A percentile compares a stretch with the other conserved stretches of the same genome.
Evolutionary conservation across 2,888 invertebrate species (phyloP).

Genomic region (Andrena camellia): DNA sequence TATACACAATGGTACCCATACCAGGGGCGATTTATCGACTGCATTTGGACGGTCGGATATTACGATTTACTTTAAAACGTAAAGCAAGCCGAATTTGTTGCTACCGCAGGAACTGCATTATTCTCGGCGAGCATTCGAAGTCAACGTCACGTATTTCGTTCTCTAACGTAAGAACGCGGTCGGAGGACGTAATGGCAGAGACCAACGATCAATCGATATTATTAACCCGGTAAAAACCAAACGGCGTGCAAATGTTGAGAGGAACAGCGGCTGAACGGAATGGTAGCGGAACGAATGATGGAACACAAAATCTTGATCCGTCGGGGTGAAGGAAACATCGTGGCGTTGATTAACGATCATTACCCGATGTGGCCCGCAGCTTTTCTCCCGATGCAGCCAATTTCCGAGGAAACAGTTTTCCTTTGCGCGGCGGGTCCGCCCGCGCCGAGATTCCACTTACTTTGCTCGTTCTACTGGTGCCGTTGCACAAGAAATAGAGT

Average conservation of each 20-base stretch:
- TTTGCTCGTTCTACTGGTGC: conserved; percentile 4
- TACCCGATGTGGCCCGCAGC: conserved; percentile 9
- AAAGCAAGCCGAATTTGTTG: too few relatives aligned
- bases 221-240: not conserved
- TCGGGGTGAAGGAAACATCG: conserved; percentile 35
- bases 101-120: not conserved
- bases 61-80: not conserved
- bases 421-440: not conserved
- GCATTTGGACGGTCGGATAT: too few relatives aligned
- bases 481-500: conserved; percentile 24
- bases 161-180: not conserved
- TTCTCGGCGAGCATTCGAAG: not conserved
- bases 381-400: not conserved
- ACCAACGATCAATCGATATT: not conserved
- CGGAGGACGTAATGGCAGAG: not conserved
- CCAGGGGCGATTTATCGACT: not conserved
- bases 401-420: not conserved
- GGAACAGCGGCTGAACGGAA: too few relatives aligned
- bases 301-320: conserved; percentile 4
- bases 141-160: conserved; percentile 19
- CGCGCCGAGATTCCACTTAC: conserved; percentile 8
- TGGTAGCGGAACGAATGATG: not conserved
- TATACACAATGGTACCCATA: not conserved
- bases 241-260: too few relatives aligned
- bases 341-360: conserved; percentile 51